These are phyloP conservation scores for Chaetorhynchus papuensis DNA, from an alignment of 2,113 vertebrate species.

Conservation along the genomic window DNA sequence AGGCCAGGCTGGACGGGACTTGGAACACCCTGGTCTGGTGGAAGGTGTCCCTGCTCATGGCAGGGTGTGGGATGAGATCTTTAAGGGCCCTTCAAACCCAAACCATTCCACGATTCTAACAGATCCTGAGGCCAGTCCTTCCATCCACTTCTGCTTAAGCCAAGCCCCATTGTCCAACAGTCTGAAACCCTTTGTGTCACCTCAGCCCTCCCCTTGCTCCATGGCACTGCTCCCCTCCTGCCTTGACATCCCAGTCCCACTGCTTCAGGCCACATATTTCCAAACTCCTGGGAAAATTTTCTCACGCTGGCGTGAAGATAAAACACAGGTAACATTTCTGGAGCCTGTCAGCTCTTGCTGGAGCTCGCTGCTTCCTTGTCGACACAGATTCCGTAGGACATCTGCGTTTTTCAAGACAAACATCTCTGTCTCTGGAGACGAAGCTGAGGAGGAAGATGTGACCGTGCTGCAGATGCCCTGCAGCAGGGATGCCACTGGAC, in stretches of 20 bases:
- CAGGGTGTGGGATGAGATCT: not conserved
- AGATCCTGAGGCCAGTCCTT: not conserved
- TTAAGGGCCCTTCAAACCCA: not conserved
- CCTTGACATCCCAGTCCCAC: not conserved
- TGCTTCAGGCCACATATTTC: not conserved
- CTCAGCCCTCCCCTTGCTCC: not conserved
- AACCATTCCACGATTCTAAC: not conserved
- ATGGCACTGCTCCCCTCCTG: accelerated
- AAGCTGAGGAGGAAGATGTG: not conserved
- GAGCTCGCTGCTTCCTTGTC: not conserved
- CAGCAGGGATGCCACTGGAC: not conserved
- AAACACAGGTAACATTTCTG: not conserved
- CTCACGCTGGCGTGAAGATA: not conserved
- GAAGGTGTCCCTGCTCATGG: not conserved
- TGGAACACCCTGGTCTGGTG: not conserved
- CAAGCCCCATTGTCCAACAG: not conserved
- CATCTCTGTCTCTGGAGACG: not conserved
- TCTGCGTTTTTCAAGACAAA: not conserved
- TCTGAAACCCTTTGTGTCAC: not conserved
- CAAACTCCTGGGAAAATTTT: not conserved
- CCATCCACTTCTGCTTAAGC: not conserved
- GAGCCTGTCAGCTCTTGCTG: not conserved
- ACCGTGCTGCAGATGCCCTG: not conserved
- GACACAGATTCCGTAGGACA: not conserved
- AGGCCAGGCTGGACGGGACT: accelerated